phyloP scores from a whole-genome alignment of 1,140 invertebrate genomes.

The Octopus sinensis region DNA sequence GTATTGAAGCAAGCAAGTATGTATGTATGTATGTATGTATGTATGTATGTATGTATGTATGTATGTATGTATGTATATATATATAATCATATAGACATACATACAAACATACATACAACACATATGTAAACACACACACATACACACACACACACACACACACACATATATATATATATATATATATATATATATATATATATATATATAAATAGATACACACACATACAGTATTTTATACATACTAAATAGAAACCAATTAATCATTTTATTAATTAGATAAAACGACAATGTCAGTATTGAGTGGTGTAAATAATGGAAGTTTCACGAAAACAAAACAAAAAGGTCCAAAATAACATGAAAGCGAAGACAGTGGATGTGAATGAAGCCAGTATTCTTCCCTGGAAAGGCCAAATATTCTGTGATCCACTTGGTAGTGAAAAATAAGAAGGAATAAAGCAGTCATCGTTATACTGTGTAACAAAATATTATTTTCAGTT shows the following conservation, averaged over 20 bases:
- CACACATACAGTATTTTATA: not conserved
- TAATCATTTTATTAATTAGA: not conserved
- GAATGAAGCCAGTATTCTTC: no score
- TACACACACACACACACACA: not conserved
- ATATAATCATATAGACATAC: not conserved
- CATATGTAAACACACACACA: not conserved
- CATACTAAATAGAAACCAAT: not conserved
- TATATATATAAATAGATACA: not conserved
- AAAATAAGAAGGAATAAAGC: no score
- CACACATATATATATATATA: not conserved
- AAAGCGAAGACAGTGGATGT: no score
- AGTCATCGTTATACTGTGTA: no score
- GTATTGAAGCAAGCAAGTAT: not conserved
- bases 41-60: not conserved
- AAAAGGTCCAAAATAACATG: no score
- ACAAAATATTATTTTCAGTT: no score
- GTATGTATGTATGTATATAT: not conserved
- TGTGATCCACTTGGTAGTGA: no score
- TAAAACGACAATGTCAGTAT: no score
- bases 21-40: not conserved
- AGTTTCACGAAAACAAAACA: no score
- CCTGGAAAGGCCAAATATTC: no score
- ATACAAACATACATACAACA: not conserved
- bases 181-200: not conserved
- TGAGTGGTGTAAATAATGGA: no score